These are phyloP conservation scores for Propithecus perrieri DNA, from an alignment of 2,797 vertebrate genomes.

Conservation along the genomic window DNA sequence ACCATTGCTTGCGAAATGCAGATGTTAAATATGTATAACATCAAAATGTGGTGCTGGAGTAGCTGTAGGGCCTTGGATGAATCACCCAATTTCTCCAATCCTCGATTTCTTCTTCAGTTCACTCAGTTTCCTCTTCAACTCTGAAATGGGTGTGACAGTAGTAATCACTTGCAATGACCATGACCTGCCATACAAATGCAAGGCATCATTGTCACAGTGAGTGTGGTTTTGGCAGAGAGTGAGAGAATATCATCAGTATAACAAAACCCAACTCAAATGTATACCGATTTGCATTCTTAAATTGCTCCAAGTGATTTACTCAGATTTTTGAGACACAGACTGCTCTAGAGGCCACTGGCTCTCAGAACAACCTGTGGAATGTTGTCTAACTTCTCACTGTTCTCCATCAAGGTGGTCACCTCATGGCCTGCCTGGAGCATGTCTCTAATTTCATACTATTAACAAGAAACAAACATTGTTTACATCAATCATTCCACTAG, in stretches of 20 bases:
- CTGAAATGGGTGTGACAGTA: not conserved
- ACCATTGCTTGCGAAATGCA: not conserved
- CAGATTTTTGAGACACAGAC: not conserved
- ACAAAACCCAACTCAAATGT: not conserved
- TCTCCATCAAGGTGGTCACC: not conserved
- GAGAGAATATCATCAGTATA: not conserved
- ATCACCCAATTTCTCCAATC: not conserved
- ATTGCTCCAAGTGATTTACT: not conserved
- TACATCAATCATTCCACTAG: not conserved
- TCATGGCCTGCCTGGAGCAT: not conserved
- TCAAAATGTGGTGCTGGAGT: not conserved
- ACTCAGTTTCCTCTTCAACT: not conserved
- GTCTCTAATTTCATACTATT: not conserved
- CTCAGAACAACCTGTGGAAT: not conserved
- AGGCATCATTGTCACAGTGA: not conserved
- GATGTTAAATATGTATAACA: not conserved
- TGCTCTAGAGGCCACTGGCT: not conserved
- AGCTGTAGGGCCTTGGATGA: not conserved
- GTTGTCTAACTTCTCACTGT: not conserved
- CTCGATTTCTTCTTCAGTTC: not conserved
- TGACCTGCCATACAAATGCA: not conserved
- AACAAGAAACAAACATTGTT: not conserved
- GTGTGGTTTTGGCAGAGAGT: not conserved
- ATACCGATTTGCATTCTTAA: not conserved
- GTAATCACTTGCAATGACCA: not conserved